These are phyloP conservation scores for Trialeurodes vaporariorum DNA, from an alignment of 1,140 invertebrate species.

Conservation along the genomic window DNA sequence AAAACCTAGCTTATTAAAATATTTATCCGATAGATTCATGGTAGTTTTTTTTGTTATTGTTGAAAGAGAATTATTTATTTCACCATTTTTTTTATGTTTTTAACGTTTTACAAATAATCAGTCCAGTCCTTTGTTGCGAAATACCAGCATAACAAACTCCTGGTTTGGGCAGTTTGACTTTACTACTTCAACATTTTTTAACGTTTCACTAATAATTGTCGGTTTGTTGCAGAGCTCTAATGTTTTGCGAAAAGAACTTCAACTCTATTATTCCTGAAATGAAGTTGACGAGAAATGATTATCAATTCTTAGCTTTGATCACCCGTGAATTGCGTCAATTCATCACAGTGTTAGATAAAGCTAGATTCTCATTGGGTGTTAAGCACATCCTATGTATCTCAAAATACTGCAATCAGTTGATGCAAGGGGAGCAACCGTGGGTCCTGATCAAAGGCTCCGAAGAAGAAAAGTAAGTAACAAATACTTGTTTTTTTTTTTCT, in stretches of 20 bases:
- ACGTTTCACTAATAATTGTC: too few relatives aligned
- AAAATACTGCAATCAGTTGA: slow-evolving; percentile 88
- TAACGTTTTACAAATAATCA: too few relatives aligned
- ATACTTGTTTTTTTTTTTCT: slow-evolving; percentile 50
- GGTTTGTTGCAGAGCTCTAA: slow-evolving; percentile 52
- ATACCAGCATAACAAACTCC: too few relatives aligned
- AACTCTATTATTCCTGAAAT: slow-evolving; percentile 62
- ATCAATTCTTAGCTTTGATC: slow-evolving; percentile 61
- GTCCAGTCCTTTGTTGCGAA: too few relatives aligned
- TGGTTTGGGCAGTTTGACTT: too few relatives aligned
- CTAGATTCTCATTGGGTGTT: slow-evolving; percentile 75
- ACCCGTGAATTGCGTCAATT: slow-evolving; percentile 74
- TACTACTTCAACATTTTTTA: too few relatives aligned
- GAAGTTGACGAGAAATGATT: slow-evolving; percentile 53
- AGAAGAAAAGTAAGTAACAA: slow-evolving; percentile 52
- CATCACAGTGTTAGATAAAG: slow-evolving; percentile 65
- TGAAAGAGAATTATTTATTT: too few relatives aligned
- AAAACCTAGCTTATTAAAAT: too few relatives aligned
- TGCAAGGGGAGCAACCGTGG: slow-evolving; percentile 93
- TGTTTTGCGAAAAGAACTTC: slow-evolving; percentile 82
- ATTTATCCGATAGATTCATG: too few relatives aligned
- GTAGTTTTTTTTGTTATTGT: too few relatives aligned
- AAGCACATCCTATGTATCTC: slow-evolving; percentile 77
- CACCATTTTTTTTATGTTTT: too few relatives aligned
- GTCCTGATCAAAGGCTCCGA: slow-evolving; percentile 73